Evolutionary conservation across 2,888 invertebrate species (phyloP), one percentile per base, ranked within the genome.

Genomic region (Trachelus troglodyta): DNA sequence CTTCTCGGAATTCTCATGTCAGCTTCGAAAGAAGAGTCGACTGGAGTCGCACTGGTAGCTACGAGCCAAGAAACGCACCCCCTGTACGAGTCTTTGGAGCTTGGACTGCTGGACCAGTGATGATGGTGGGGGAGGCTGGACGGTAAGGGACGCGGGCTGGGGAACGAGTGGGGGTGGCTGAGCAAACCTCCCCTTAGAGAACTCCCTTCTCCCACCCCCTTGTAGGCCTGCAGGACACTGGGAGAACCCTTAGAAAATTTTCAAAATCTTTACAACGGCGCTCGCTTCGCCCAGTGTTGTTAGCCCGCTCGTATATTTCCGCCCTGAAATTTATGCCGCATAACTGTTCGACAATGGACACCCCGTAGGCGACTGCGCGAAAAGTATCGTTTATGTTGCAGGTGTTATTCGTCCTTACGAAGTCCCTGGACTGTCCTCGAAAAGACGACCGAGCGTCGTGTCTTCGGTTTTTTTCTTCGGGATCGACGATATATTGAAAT

Each of bases 271-370:
- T 77, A 76, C 75, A 79, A 75, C 74, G 73, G 73, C 79, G 74
- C 74, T 76, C 75, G 76, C 73, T 77, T 73, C 77, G 76, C 78
- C 68, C 71, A 69, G 56, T 73, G 77, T 79, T 80, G 80, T 81
- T 81, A 79, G 69, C 15, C 71, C 71, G 78, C 76, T 81, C 82
- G 78, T 84, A 81, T 80, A 83, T 83, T 84, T 83, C 34, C 69
- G 37, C 73, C 31, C 76, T 71, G 76, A 82, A 83, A 83, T 84
- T 83, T 83, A 83, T 83, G 80, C 81, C 74, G 73, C 73, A 77
- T 82, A 83, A 80, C 75, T 71, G 74, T 34, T n/a, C 75, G 75
- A 83, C 81, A 81, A 82, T 81, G 76, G 81, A 77, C 68, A 75
- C 73, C 74, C 33, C 34, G 34, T 74, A 23, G 74, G 35, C 34